phyloP scores from a whole-genome alignment of 1,140 invertebrate genomes.

The Apolygus lucorum region DNA sequence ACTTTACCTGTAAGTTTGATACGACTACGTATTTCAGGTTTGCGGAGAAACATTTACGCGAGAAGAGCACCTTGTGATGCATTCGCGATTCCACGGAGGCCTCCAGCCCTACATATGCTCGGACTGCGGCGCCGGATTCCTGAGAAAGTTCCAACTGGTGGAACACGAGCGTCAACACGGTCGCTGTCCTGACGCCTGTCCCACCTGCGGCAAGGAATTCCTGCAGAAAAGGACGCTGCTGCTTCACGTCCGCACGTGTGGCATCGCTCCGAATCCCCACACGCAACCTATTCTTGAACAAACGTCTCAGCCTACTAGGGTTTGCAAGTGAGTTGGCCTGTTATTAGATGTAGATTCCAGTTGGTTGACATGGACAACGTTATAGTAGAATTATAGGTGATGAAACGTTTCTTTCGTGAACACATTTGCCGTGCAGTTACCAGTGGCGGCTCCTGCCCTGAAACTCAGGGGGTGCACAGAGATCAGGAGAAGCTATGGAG shows the following conservation, averaged over 20 bases:
- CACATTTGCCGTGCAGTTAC: no score
- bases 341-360: no score
- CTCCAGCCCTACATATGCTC: slow-evolving; percentile 68
- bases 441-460: no score
- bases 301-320: slow-evolving; percentile 36
- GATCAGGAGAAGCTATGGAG: no score
- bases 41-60: slow-evolving; percentile 83
- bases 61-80: slow-evolving; percentile 59
- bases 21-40: slow-evolving; percentile 41
- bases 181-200: slow-evolving; percentile 67
- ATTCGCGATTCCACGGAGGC: slow-evolving; percentile 60
- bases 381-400: no score
- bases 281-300: slow-evolving; percentile 23
- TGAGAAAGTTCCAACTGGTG: slow-evolving; percentile 72
- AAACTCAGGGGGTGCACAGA: no score
- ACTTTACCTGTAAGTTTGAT: no score
- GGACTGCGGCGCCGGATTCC: slow-evolving; percentile 74
- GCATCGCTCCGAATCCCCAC: slow-evolving; percentile 26
- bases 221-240: slow-evolving; percentile 69
- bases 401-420: no score
- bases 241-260: slow-evolving; percentile 45
- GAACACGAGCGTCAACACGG: slow-evolving; percentile 72
- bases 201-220: slow-evolving; percentile 72
- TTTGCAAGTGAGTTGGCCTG: slow-evolving; percentile 43
- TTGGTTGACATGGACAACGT: no score